phyloP scores from a whole-genome alignment of 2,888 invertebrate genomes.

The Pheosia tremula region DNA sequence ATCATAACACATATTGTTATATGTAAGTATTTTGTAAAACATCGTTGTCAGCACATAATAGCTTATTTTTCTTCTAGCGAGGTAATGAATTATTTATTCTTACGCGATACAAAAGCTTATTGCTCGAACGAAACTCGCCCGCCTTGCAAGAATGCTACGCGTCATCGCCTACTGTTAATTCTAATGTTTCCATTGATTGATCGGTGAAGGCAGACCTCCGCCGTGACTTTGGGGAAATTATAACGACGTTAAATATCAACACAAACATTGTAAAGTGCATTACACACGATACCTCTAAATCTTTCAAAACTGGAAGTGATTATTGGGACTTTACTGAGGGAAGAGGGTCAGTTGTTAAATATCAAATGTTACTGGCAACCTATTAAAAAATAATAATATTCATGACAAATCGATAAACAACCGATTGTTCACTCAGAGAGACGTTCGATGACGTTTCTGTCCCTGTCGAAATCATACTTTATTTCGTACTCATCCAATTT shows the following conservation, averaged over 20 bases:
- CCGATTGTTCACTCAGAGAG: not conserved
- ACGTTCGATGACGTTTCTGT: not conserved
- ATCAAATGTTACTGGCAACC: no score
- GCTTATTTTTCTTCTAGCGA: conserved; percentile 32
- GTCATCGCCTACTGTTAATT: conserved; percentile 43
- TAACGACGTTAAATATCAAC: conserved; percentile 10
- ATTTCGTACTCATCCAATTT: conserved; percentile 35
- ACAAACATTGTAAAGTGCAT: conserved; percentile 1
- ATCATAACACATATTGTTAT: conserved; percentile 20
- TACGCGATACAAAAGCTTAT: conserved; percentile 39
- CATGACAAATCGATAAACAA: not conserved
- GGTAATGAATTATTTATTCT: conserved; percentile 46
- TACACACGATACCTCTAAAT: no score
- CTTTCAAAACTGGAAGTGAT: no score
- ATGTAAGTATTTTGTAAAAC: conserved; percentile 26
- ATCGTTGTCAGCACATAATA: conserved; percentile 24
- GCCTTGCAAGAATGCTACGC: conserved; percentile 44
- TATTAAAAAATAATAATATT: not conserved
- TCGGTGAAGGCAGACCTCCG: conserved; percentile 18
- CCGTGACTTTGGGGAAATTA: conserved; percentile 19
- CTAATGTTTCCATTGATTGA: conserved; percentile 46
- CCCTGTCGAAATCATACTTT: conserved; percentile 7
- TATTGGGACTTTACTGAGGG: no score
- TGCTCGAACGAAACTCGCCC: conserved; percentile 33
- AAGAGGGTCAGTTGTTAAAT: no score